Base-by-base conservation (phyloP, 2,113 vertebrate genomes). In the Monopterus albus region DNA sequence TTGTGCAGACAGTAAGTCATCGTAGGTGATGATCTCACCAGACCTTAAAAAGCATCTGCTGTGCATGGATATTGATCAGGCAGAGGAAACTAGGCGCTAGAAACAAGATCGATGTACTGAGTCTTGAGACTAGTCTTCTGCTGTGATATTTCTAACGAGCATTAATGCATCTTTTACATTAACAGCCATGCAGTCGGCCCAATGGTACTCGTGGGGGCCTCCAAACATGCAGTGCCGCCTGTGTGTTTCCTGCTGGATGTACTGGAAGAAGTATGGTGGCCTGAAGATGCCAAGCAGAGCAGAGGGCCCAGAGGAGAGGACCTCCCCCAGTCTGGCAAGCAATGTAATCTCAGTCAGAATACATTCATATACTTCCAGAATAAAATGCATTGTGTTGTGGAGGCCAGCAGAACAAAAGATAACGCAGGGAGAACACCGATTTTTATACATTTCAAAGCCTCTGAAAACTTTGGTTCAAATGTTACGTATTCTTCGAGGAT, bases 141-240 rank as follows among this genome's bases (percentile, higher is more conserved):
- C 40, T 20, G 12, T 1, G 3, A 14, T 10, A 23, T n/a, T 21
- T 46, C 52, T 72, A 51, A 75, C 31, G 15, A 45, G 25, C 49
- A 7, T 21, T 51, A 29, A 81, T 80, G 38, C 3, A 1, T 68
- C 53, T 85, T 58, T 23, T 72, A 43, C 72, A 59, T 72, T 49
- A 50, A 59, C 90, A 99, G 97, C 95, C 82, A 94, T 95, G 73
- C 96, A 98, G 80, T 99, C 97, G 53, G 94, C 96, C 72, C 97
- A 98, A 21, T 99, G 97, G 97, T 99, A 98, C 92, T 99, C 96
- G 10, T 99, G 97, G 97, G 97, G 97, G n/a, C 97, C 97, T 63
- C 97, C 96, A 3, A 98, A 96, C 87, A 98, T 99, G 97, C 97
- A 97, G 0, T 98, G 97, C 84, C 95, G 96, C 70, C 88, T 99